Conservation (phyloP, 2,888 invertebrate species). For the Cremastobaeus sp. region DNA sequence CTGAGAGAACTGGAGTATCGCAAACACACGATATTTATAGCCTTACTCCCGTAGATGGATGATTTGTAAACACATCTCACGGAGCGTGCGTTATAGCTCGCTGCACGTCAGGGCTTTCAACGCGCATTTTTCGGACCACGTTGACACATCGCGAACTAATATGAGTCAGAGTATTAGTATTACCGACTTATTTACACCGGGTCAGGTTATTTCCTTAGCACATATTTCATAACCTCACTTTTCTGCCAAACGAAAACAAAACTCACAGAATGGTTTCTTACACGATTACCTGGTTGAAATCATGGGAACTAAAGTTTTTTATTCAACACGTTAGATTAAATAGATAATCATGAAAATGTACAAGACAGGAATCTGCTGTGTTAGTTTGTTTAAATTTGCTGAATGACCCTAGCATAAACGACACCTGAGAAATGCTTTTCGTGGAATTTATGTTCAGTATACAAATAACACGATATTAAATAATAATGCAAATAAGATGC, state of each 20-base stretch:
- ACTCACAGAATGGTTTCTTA: slow-evolving; percentile 41
- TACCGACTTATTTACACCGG: slow-evolving; percentile 44
- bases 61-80: slow-evolving; percentile 25
- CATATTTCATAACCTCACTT: slow-evolving; percentile 51
- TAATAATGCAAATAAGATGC: too few species aligned
- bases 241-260: slow-evolving; percentile 43
- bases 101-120: slow-evolving; percentile 1
- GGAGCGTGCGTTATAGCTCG: slow-evolving; percentile 27
- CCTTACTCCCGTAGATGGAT: neutral
- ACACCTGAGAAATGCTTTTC: too few species aligned
- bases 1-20: neutral
- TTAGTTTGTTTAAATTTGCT: too few species aligned
- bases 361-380: too few species aligned
- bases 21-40: too few species aligned
- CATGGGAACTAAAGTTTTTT: slow-evolving; percentile 13
- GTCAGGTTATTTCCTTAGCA: slow-evolving; percentile 32
- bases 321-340: neutral
- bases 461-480: too few species aligned
- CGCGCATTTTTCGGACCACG: slow-evolving; percentile 1
- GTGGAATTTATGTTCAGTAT: too few species aligned
- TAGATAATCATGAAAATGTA: too few species aligned
- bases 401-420: too few species aligned
- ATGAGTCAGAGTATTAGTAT: slow-evolving; percentile 20
- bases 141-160: slow-evolving; percentile 12
- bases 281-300: slow-evolving; percentile 40